phyloP scores from a whole-genome alignment of 1,140 invertebrate genomes.

The Grapholita molesta region DNA sequence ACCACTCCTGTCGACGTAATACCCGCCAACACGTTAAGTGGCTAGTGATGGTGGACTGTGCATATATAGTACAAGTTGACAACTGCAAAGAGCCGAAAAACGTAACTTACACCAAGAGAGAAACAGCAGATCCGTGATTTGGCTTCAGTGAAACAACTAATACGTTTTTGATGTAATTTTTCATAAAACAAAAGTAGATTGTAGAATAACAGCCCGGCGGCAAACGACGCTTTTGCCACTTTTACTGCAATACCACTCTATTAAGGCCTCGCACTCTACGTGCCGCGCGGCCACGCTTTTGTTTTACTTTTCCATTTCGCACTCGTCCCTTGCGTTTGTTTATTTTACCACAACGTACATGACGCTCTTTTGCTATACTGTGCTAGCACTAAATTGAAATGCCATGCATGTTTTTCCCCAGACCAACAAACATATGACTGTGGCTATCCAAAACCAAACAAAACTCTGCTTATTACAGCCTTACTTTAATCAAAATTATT shows the following conservation, averaged over 20 bases:
- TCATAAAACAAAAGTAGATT: constrained; percentile 33
- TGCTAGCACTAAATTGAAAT: not conserved
- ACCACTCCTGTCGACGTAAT: no score
- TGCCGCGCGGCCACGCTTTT: not conserved
- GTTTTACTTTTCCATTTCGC: constrained; percentile 8
- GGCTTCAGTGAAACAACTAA: no score
- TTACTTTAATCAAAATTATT: no score
- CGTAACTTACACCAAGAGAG: no score
- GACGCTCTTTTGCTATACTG: not conserved
- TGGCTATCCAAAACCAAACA: no score
- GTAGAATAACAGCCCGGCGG: not conserved
- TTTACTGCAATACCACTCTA: not conserved
- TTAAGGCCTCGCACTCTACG: not conserved
- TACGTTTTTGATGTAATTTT: constrained; percentile 14
- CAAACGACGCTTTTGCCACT: not conserved
- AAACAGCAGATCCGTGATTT: no score
- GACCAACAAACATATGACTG: not conserved
- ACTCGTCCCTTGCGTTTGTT: not conserved
- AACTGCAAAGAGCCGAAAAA: no score
- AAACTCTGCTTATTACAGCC: no score
- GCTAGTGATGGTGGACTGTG: no score
- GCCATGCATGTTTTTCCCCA: not conserved
- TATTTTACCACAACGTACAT: not conserved
- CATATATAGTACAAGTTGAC: no score
- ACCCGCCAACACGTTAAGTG: no score